These are phyloP conservation scores for Xenopus laevis DNA, from an alignment of 2,113 vertebrate species.

Conservation along the genomic window DNA sequence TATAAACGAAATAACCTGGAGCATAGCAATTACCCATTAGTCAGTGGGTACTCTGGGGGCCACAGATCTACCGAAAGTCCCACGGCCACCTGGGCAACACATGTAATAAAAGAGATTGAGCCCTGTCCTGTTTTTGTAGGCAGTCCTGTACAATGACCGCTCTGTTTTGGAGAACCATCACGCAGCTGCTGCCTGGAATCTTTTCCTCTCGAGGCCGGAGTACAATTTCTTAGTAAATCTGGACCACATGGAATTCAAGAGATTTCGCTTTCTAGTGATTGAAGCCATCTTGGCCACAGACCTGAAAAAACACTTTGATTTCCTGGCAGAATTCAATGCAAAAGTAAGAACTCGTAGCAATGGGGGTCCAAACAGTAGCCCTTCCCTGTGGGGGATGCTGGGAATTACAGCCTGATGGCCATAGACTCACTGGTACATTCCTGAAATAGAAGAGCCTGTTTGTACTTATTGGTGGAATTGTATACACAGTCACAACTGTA, in stretches of 20 bases:
- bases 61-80: too few species aligned
- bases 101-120: neutral
- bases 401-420: neutral
- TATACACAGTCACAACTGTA: too few species aligned
- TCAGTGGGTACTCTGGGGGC: too few species aligned
- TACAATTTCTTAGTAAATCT: slow-evolving; percentile 93
- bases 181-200: slow-evolving; percentile 93
- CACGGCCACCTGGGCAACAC: too few species aligned
- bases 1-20: too few species aligned
- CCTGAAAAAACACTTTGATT: slow-evolving; percentile 98
- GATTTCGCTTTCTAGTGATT: slow-evolving; percentile 96
- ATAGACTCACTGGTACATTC: neutral
- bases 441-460: neutral
- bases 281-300: slow-evolving; percentile 97
- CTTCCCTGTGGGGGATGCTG: neutral
- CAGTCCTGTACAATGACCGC: slow-evolving; percentile 94
- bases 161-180: slow-evolving; percentile 97
- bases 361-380: too few species aligned
- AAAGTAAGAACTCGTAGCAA: slow-evolving; percentile 72
- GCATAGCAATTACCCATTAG: too few species aligned
- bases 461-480: too few species aligned
- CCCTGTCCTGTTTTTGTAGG: slow-evolving; percentile 58
- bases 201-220: slow-evolving; percentile 91
- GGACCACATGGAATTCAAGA: slow-evolving; percentile 93
- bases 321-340: slow-evolving; percentile 90